A percentile compares a stretch with the other conserved stretches of the same genome.
Conservation (phyloP, 2,888 invertebrate species). For the Eurytoma californica region DNA sequence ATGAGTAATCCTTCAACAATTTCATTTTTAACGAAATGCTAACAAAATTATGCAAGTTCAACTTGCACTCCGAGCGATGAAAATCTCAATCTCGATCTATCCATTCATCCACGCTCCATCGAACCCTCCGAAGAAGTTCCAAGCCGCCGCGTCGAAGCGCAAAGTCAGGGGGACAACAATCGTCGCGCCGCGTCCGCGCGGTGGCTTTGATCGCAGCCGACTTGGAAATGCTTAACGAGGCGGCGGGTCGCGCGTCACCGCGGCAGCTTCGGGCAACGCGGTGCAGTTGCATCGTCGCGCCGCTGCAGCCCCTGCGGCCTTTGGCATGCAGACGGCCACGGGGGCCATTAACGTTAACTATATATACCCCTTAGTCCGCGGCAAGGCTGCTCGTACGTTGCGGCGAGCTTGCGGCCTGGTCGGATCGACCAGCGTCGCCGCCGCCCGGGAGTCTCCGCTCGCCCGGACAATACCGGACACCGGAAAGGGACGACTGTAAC, state of each 20-base stretch:
- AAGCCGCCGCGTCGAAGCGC: too few relatives aligned
- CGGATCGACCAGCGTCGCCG: background rate
- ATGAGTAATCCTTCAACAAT: too few relatives aligned
- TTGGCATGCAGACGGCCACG: slow-evolving; percentile 1
- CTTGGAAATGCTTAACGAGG: slow-evolving; percentile 16
- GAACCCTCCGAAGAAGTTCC: too few relatives aligned
- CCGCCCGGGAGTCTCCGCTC: background rate
- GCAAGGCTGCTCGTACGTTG: background rate
- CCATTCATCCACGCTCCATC: too few relatives aligned
- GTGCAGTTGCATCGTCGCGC: background rate
- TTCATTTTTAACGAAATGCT: too few relatives aligned
- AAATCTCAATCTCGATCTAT: too few relatives aligned
- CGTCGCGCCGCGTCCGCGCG: too few relatives aligned
- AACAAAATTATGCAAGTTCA: too few relatives aligned
- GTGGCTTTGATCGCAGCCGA: background rate
- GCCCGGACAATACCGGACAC: background rate
- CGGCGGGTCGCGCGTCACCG: slow-evolving; percentile 12
- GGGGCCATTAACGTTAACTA: slow-evolving; percentile 16
- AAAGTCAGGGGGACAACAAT: too few relatives aligned
- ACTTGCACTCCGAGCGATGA: too few relatives aligned
- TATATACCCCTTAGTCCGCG: background rate
- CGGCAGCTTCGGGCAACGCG: background rate
- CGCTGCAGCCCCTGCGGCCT: background rate
- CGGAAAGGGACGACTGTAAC: background rate
- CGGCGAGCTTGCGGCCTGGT: background rate